These are phyloP conservation scores for Cricetomys ansorgei DNA, from an alignment of 2,113 vertebrate species.

Conservation along the genomic window DNA sequence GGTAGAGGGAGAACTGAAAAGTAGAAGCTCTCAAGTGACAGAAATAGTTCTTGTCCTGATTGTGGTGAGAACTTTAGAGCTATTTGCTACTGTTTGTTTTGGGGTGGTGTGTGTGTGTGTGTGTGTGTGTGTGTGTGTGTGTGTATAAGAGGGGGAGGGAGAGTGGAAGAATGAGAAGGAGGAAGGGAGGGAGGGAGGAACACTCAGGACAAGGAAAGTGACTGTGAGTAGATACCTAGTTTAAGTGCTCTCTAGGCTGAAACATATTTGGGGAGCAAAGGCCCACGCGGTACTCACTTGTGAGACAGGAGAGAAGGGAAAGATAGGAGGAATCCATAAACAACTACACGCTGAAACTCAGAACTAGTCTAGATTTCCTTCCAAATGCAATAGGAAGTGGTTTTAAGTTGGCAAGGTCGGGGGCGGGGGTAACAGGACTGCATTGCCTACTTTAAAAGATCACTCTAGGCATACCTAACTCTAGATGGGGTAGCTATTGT, in stretches of 20 bases:
- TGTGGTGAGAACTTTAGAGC: background rate
- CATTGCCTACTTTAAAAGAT: background rate
- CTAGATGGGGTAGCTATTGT: background rate
- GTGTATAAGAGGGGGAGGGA: background rate
- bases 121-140: background rate
- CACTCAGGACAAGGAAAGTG: background rate
- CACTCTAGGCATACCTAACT: background rate
- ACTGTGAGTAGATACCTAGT: background rate
- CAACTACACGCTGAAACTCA: background rate
- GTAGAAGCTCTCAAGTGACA: too few relatives aligned
- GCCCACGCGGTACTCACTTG: background rate
- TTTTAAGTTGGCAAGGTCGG: background rate
- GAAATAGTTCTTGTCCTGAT: background rate
- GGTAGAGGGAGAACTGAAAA: background rate
- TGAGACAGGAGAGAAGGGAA: background rate
- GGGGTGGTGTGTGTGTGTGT: background rate
- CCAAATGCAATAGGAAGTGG: background rate
- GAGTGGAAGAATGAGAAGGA: background rate
- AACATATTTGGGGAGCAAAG: background rate
- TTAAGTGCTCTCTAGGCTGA: background rate
- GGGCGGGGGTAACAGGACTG: background rate
- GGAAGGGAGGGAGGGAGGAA: background rate
- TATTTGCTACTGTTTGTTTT: background rate
- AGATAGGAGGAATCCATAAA: background rate
- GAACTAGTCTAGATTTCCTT: background rate